A percentile compares a stretch with the other conserved stretches of the same genome.
These are phyloP conservation scores for Tachina lurida DNA, from an alignment of 2,888 invertebrate species.

Conservation along the genomic window DNA sequence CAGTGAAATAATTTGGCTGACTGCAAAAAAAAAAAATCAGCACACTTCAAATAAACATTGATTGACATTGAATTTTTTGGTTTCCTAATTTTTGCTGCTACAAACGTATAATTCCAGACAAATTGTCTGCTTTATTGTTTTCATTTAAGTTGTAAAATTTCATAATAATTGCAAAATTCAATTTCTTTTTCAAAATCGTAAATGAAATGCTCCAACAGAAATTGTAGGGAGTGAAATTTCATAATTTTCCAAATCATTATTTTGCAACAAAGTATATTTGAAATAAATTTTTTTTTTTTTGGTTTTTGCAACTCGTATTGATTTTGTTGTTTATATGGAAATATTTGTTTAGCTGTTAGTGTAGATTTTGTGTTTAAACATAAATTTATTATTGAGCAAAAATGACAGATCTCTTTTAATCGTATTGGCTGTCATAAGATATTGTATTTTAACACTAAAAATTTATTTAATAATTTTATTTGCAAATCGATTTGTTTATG, in stretches of 20 bases:
- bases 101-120: conserved; percentile 48
- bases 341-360: not conserved
- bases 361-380: not conserved
- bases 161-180: conserved; percentile 36
- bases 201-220: not conserved
- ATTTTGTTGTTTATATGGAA: conserved; percentile 35
- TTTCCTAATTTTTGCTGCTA: not conserved
- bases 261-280: conserved; percentile 32
- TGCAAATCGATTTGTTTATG: conserved; percentile 36
- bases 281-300: conserved; percentile 47
- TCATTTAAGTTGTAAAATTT: conserved; percentile 51
- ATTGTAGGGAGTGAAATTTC: not conserved
- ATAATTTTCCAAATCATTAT: not conserved
- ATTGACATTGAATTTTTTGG: conserved; percentile 37
- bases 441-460: conserved; percentile 17
- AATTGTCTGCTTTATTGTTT: conserved; percentile 65
- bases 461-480: conserved; percentile 26
- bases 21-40: not conserved
- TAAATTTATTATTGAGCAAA: conserved; percentile 45
- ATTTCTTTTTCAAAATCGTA: not conserved
- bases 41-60: conserved; percentile 15
- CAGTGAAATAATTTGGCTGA: conserved; percentile 46
- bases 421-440: conserved; percentile 42
- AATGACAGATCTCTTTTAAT: conserved; percentile 61
- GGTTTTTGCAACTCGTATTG: not conserved